A percentile compares a stretch with the other conserved stretches of the same genome.
phyloP scores from a whole-genome alignment of 2,888 invertebrate species.

The Eledone cirrhosa region DNA sequence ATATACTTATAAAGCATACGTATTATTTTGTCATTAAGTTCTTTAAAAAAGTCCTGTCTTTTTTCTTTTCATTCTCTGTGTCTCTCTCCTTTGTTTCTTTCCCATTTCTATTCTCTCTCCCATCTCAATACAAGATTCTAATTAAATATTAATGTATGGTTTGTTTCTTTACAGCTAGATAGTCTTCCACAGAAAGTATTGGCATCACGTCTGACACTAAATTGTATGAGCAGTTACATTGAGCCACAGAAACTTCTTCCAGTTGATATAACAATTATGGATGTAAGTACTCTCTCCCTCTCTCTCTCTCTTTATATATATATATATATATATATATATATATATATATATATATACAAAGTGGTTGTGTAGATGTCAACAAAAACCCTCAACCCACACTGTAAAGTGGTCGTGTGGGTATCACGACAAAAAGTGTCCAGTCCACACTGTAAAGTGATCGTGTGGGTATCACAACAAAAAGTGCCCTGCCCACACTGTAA shows the following conservation, averaged over 20 bases:
- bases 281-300: conserved; percentile 69
- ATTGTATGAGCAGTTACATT: conserved; percentile 82
- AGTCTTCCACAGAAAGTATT: conserved; percentile 82
- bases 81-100: neutral
- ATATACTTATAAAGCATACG: no score
- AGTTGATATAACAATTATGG: conserved; percentile 83
- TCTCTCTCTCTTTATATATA: neutral
- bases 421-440: no score
- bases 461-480: no score
- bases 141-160: neutral
- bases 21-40: no score
- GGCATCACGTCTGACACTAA: conserved; percentile 85
- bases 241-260: conserved; percentile 77
- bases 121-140: conserved; percentile 8
- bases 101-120: no score
- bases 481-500: no score
- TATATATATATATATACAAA: no score
- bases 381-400: no score
- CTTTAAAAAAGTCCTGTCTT: neutral
- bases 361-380: no score
- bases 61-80: neutral
- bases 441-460: no score
- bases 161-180: conserved; percentile 75
- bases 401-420: no score
- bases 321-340: no score